Percentiles rank a stretch among this genome's conserved stretches.
Evolutionary conservation across 2,797 vertebrate species (phyloP).

Genomic region (Clarias laeviceps): DNA sequence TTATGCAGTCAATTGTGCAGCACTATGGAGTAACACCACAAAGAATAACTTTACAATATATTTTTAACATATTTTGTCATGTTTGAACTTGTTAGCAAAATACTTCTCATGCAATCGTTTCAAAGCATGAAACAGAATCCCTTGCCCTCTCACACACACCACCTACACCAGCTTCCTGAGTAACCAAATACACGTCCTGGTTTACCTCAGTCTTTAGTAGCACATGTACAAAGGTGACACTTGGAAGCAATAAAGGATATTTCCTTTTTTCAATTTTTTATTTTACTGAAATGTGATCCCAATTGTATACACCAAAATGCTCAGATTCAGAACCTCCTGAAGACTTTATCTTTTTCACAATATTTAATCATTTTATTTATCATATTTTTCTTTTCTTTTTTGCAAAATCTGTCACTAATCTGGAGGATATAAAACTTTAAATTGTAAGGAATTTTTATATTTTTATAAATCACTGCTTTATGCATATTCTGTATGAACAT

Average conservation of each 20-base stretch:
- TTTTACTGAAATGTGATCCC: not conserved
- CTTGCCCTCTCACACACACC: not conserved
- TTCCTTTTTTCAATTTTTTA: not conserved
- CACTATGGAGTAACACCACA: not conserved
- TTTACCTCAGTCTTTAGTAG: not conserved
- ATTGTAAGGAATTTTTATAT: not conserved
- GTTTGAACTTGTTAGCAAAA: not conserved
- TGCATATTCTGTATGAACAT: not conserved
- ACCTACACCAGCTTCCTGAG: constrained; percentile 19
- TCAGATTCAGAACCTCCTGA: not conserved
- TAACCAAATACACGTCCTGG: not conserved
- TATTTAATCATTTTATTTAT: not conserved
- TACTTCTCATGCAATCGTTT: too few species aligned
- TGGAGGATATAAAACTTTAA: not conserved
- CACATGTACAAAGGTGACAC: too few species aligned
- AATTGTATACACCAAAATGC: not conserved
- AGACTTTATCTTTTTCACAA: not conserved
- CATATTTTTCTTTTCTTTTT: not conserved
- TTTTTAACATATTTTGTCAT: not conserved
- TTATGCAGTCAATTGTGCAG: too few species aligned
- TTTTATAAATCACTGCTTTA: not conserved
- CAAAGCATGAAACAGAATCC: not conserved
- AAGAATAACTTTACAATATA: not conserved
- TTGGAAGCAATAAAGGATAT: not conserved
- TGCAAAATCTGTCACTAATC: not conserved